Base-by-base conservation (phyloP, 1,140 invertebrate species). In the Drosophila miranda region DNA sequence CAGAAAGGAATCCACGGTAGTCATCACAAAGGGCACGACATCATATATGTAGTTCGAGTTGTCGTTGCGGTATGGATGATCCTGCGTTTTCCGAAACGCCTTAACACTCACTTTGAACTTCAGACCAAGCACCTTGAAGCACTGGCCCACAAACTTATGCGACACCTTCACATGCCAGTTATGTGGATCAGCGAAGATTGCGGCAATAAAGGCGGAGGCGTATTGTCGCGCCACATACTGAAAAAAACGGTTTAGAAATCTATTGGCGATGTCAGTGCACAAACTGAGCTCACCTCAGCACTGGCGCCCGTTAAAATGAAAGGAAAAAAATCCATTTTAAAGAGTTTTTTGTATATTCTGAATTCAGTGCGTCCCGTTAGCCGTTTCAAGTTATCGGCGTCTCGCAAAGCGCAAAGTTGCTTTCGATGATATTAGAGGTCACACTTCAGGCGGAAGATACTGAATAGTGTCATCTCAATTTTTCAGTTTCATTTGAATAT, bases 131-230 rank as follows among this genome's bases (percentile, higher is more conserved):
- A 49, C 64, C 0, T 30, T 16, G 21, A 84, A 84, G 28, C 81
- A 86, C 30, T 84, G 81, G 1, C 61, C 52, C 13, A 84, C 81
- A 53, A 84, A 86, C 7, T 55, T 38, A 42, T 84, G 73, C 1
- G 81, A 64, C 38, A 63, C 46, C 38, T 50, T 51, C 6, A 3
- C 13, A 3, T 48, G 8, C 81, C 81, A 84, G 13, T 67, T 74
- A 2, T 63, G 38, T 0, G 80, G 81, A 55, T 60, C 43, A 2
- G 44, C 21, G 6, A 49, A 48, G 4, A 75, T 63, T 6, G 61
- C 43, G 14, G 51, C 30, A 8, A 81, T 50, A 7, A 82, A 82
- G 1, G 55, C 63, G 21, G 13, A 26, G 0, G 43, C 43, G n/a
- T 66, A 81, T 21, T 60, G 41, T 2, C 42, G 13, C 14, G 57